Conservation (phyloP, 92 coral and sea anemone species). For the Siderastrea siderea region DNA sequence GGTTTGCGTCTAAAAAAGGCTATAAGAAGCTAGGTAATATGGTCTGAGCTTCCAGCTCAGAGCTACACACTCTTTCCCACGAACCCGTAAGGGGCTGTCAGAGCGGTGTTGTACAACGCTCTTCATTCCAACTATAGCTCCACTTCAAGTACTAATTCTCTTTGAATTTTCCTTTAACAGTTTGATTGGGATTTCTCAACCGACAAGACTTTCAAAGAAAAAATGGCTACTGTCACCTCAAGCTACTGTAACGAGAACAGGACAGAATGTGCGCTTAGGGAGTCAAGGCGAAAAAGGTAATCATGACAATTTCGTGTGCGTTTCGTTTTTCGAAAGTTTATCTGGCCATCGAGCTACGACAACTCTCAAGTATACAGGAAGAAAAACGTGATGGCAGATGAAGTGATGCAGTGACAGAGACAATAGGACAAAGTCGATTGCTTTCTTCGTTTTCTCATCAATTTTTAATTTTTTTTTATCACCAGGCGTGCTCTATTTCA, state of each 20-base stretch:
- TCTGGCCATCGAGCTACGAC: too few relatives aligned
- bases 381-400: too few relatives aligned
- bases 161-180: not conserved
- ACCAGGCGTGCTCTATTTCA: not conserved
- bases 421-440: too few relatives aligned
- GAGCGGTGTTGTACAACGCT: not conserved
- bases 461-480: not conserved
- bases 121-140: not conserved
- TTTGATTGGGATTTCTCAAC: slow-evolving; percentile 13
- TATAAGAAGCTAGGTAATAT: too few relatives aligned
- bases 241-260: not conserved
- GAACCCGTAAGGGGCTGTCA: not conserved
- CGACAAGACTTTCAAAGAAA: slow-evolving; percentile 15
- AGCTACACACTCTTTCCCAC: too few relatives aligned
- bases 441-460: too few relatives aligned
- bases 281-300: not conserved
- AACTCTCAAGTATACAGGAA: too few relatives aligned
- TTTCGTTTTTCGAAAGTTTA: too few relatives aligned
- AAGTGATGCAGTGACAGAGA: too few relatives aligned
- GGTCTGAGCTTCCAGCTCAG: too few relatives aligned
- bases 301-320: not conserved
- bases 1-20: too few relatives aligned
- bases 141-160: not conserved
- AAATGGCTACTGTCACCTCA: not conserved
- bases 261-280: slow-evolving; percentile 8